Base-by-base conservation (phyloP, 2,888 invertebrate genomes). In the Zootermopsis nevadensis region DNA sequence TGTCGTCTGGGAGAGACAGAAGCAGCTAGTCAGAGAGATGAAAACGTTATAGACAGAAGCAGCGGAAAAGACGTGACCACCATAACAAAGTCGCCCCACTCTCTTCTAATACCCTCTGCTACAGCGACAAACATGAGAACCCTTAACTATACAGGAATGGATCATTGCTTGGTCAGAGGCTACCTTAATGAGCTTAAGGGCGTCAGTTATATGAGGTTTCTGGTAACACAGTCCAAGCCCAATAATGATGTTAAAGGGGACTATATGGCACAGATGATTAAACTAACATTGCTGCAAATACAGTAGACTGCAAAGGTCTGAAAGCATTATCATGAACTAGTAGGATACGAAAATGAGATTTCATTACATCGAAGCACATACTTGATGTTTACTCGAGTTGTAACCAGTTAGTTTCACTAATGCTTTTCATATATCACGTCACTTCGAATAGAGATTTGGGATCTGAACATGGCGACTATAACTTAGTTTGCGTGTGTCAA, bases 51-150 rank as follows among this genome's bases (percentile, higher is more conserved):
- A 69, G 69, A 69, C 27, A 30, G 30, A 67, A 67, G 38, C 19
- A 24, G 38, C 15, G 22, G 27, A n/a, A n/a, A n/a, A 33, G 30
- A 77, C 77, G 77, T 77, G 77, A 77, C 77, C 42, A 55, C 30
- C 77, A 77, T 77, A 53, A 33, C 19, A 31, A 69, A 31, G 69
- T 69, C 31, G 33, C 19, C 69, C 22, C 27, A 66, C 66, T n/a
- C 27, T 22, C 31, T 33, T 30, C 19, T 69, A 69, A 33, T 33
- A 69, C 69, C 1, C 33, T 31, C n/a, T 30, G 66, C 4, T 66
- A 66, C 15, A 66, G 66, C 66, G 1, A 66, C 66, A n/a, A 66
- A 66, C 33, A 69, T 31, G 69, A 69, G 69, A 33, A 24, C 69
- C 33, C 69, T 15, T 69, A 69, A 77, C 53, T 55, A 31, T 33